A percentile compares a stretch with the other conserved stretches of the same genome.
These are phyloP conservation scores for Catamblyrhynchus diadema DNA, from an alignment of 2,797 vertebrate genomes.

Conservation along the genomic window DNA sequence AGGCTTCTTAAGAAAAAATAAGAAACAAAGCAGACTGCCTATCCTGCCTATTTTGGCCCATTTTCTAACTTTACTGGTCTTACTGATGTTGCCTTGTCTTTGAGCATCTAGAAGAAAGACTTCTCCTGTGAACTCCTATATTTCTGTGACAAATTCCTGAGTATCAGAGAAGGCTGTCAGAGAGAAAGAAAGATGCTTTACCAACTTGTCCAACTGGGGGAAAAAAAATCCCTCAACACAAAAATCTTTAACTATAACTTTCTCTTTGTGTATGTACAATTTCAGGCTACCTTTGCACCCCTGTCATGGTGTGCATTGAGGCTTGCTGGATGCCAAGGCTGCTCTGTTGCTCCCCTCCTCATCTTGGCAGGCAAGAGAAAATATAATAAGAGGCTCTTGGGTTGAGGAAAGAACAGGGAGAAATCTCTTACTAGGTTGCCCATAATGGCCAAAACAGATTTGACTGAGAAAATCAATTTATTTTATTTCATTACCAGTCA, in stretches of 20 bases:
- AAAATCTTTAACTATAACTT: background rate
- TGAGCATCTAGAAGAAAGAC: background rate
- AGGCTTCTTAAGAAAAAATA: background rate
- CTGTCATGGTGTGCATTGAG: fast-evolving
- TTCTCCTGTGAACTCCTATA: background rate
- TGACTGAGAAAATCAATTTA: background rate
- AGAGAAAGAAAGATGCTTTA: background rate
- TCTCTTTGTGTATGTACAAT: background rate
- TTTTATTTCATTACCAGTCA: background rate
- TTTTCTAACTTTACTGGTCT: background rate
- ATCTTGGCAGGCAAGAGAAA: background rate
- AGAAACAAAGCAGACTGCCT: background rate
- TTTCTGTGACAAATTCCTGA: background rate
- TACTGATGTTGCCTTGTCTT: background rate
- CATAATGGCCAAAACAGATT: background rate
- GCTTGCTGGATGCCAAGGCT: background rate
- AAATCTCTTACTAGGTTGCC: background rate
- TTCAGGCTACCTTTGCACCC: background rate
- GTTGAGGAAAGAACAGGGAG: background rate
- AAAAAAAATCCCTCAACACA: fast-evolving
- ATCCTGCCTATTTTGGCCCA: background rate
- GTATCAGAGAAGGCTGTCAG: background rate
- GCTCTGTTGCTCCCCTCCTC: background rate
- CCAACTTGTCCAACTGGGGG: background rate
- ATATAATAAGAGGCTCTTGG: background rate